Base-by-base conservation (phyloP, 1,140 invertebrate species). In the Drosophila ironensis region DNA sequence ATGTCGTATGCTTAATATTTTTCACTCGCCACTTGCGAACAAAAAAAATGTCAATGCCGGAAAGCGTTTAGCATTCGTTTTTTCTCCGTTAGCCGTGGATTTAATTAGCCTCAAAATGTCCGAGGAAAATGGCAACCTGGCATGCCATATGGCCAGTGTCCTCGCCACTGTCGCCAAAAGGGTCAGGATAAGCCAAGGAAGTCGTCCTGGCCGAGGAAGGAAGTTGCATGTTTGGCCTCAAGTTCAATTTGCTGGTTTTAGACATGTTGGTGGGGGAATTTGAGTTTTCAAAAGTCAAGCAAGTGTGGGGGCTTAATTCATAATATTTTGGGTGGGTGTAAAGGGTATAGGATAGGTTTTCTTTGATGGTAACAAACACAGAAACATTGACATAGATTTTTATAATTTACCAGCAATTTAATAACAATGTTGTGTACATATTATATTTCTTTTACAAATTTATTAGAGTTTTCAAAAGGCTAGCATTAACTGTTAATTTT, bases 101-200 rank as follows among this genome's bases (percentile, higher is more conserved):
- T 86, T 84, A 84, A 86, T 86, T 84, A 84, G 80, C 80, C 80
- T 74, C 54, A 74, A 84, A 78, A 86, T 67, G 70, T 80, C 61
- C 51, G 37, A 40, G 42, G 24, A 74, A 75, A 77, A 84, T 84
- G 77, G 63, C 78, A 56, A 41, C 30, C 37, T 73, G 52, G 69
- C 77, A 82, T 82, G 77, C 63, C 70, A 84, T 51, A 48, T 46
- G 51, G 44, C 41, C 38, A 60, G 45, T 67, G 70, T 59, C 68
- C 33, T 48, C 53, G 22, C 17, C 11, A 12, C 30, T 14, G 3
- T 14, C 11, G 30, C 11, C 30, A 4, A 12, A 40, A 30, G 68
- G 53, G 61, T 59, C 25, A 51, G 53, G 67, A 63, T 60, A 77
- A 77, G 54, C 67, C 48, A 70, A 60, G 69, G 57, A 63, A 53